Evolutionary conservation across 1,140 invertebrate species (phyloP).

Genomic region (Pseudoatta argentina): DNA sequence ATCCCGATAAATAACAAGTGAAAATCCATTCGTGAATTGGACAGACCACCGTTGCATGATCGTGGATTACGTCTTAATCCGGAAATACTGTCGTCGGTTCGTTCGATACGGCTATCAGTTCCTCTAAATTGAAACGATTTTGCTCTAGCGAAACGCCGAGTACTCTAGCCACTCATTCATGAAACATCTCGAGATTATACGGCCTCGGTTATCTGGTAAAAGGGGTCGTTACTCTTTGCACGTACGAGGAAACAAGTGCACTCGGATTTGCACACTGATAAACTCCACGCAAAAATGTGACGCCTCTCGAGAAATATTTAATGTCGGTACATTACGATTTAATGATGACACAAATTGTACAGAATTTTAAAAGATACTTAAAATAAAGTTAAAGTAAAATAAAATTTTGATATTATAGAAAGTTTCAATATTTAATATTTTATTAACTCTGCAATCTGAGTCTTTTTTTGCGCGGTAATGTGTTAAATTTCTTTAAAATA

Average conservation of each 20-base stretch:
- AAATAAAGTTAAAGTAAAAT: neutral
- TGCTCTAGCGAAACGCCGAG: slow-evolving; percentile 38
- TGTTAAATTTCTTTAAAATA: too few species aligned
- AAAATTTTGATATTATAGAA: neutral
- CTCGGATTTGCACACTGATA: neutral
- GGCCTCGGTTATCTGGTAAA: slow-evolving; percentile 12
- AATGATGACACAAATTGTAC: neutral
- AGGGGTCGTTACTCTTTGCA: slow-evolving; percentile 37
- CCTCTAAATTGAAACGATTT: slow-evolving; percentile 60
- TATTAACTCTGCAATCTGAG: neutral
- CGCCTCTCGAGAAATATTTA: neutral
- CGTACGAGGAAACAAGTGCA: slow-evolving; percentile 15
- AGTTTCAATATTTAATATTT: neutral
- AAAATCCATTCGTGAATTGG: slow-evolving; percentile 21
- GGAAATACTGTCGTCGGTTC: slow-evolving; percentile 49
- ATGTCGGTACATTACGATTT: neutral
- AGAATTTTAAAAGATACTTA: neutral
- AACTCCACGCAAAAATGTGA: neutral
- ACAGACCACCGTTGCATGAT: slow-evolving; percentile 47
- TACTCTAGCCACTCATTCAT: slow-evolving; percentile 45
- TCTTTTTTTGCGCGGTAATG: neutral
- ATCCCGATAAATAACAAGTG: slow-evolving; percentile 47
- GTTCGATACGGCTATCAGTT: slow-evolving; percentile 40
- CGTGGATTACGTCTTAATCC: slow-evolving; percentile 59
- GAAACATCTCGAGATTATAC: slow-evolving; percentile 60